Base-by-base conservation (phyloP, 2,113 vertebrate genomes). In the Potamarius usumacintae region DNA sequence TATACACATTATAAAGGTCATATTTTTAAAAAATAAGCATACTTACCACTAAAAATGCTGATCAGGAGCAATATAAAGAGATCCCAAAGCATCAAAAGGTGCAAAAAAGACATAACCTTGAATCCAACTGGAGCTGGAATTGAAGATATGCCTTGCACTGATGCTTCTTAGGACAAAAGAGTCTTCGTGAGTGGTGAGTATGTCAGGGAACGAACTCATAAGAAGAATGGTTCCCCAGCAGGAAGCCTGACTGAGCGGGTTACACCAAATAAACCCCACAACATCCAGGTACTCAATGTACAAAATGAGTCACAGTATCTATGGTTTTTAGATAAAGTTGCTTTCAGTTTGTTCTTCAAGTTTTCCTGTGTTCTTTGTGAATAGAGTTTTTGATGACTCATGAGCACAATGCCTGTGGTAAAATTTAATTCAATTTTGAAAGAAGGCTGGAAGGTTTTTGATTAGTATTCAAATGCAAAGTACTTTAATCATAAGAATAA, bases 41-140 rank as follows among this genome's bases (percentile, higher is more conserved):
- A 92, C 94, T 94, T 90, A 95, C 95, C 93, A 71, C n/a, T 50
- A n/a, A 91, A 82, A 50, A 90, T 86, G 30, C 91, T 69, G 85
- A 90, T 90, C 88, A 92, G 25, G 0, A 93, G 42, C 5, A 85
- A 34, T 63, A 93, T 15, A 55, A 88, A 83, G 17, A 91, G 60
- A 89, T 60, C 67, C 25, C 42, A 11, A n/a, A 82, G 42, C 77
- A 87, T 80, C 84, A 62, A 82, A 86, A 90, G 85, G 81, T 84
- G 84, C 69, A 88, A 79, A 18, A 83, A 78, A n/a, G 87, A 92
- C 88, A 91, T 82, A 79, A 90, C 92, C 93, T 93, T 92, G 82
- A 88, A 22, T 82, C 20, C 79, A 82, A 22, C 30, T 62, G 57
- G 87, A 90, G 84, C 74, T 48, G 11, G 50, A 90, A 72, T 92